Evolutionary conservation across 1,140 invertebrate species (phyloP).

Genomic region (Pogonus chalceus): DNA sequence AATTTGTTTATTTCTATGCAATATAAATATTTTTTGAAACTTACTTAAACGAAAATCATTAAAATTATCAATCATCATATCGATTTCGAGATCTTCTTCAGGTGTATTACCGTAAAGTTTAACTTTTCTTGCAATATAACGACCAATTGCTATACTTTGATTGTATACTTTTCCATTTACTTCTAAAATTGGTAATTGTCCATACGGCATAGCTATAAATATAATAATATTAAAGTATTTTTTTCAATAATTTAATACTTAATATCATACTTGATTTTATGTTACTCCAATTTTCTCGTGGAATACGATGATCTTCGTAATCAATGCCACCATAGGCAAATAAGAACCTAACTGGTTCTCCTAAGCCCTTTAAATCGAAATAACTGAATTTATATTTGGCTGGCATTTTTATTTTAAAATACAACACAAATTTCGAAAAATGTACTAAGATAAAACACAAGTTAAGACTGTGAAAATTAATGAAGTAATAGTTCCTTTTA

Average conservation of each 20-base stretch:
- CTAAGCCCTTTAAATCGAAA: slow-evolving; percentile 55
- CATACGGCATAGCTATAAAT: slow-evolving; percentile 13
- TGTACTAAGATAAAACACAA: too few relatives aligned
- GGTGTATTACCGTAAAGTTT: slow-evolving; percentile 9
- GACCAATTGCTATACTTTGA: slow-evolving; percentile 17
- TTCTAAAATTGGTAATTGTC: slow-evolving; percentile 14
- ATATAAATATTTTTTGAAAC: too few relatives aligned
- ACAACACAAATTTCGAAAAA: too few relatives aligned
- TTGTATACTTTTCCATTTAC: slow-evolving; percentile 13
- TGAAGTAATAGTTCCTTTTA: too few relatives aligned
- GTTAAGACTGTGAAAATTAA: too few relatives aligned
- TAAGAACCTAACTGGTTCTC: slow-evolving; percentile 56
- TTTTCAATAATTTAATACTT: neutral
- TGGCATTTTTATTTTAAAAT: too few relatives aligned
- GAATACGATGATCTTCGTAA: slow-evolving; percentile 54
- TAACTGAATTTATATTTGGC: slow-evolving; percentile 49
- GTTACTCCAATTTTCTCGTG: slow-evolving; percentile 36
- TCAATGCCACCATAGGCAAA: slow-evolving; percentile 50
- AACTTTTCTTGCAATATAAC: slow-evolving; percentile 14
- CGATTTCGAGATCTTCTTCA: slow-evolving; percentile 15
- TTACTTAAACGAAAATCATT: slow-evolving; percentile 13
- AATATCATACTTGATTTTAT: slow-evolving; percentile 38
- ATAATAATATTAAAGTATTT: too few relatives aligned
- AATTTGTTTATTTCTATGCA: neutral
- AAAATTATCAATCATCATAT: slow-evolving; percentile 13